Conservation (phyloP, 2,797 vertebrate species). For the Cossypha niveicapilla region DNA sequence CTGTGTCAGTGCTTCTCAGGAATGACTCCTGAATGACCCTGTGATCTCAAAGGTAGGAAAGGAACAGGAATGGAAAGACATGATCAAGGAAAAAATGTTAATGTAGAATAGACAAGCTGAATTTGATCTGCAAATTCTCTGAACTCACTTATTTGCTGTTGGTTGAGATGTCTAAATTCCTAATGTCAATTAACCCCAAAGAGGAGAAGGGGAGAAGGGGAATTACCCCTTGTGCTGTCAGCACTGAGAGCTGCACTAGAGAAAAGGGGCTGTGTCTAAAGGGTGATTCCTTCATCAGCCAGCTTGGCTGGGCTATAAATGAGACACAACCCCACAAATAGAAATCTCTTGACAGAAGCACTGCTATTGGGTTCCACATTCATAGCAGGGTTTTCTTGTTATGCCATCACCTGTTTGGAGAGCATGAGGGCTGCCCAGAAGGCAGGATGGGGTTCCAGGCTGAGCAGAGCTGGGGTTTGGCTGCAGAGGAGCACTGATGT, state of each 20-base stretch:
- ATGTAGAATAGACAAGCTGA: not conserved
- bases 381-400: not conserved
- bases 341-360: not conserved
- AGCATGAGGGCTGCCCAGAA: not conserved
- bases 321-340: not conserved
- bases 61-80: not conserved
- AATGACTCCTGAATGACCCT: not conserved
- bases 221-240: not conserved
- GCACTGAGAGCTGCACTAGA: not conserved
- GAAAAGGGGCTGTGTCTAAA: not conserved
- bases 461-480: no score
- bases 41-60: not conserved
- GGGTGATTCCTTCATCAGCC: not conserved
- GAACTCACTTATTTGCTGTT: not conserved
- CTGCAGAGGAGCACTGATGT: no score
- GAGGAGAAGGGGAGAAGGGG: not conserved
- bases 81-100: not conserved
- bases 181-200: not conserved
- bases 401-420: not conserved
- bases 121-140: not conserved
- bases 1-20: not conserved
- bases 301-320: not conserved
- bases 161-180: not conserved
- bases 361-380: not conserved
- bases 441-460: not conserved